phyloP scores from a whole-genome alignment of 2,888 invertebrate genomes.

The Maniola hyperantus region DNA sequence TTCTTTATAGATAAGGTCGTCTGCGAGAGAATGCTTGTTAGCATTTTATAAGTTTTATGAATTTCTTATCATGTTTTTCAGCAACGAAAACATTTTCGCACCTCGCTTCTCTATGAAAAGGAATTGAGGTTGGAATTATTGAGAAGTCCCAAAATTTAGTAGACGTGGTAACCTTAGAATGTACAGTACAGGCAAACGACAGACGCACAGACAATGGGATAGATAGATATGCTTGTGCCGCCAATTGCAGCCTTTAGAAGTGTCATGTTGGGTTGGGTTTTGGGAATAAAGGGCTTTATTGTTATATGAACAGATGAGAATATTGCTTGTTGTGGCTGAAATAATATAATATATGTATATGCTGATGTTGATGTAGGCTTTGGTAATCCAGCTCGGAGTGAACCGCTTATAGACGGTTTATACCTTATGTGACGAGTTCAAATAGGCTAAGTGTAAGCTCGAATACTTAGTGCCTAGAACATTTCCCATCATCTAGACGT shows the following conservation, averaged over 20 bases:
- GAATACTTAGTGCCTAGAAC: no score
- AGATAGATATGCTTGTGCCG: slow-evolving; percentile 39
- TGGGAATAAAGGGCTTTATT: slow-evolving; percentile 2
- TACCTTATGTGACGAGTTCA: slow-evolving; percentile 22
- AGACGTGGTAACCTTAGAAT: slow-evolving; percentile 6
- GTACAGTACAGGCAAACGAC: slow-evolving; percentile 3
- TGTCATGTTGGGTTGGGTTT: not conserved
- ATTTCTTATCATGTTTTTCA: not conserved
- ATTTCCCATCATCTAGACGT: no score
- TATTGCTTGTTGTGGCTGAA: slow-evolving; percentile 8
- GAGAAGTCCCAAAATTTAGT: not conserved
- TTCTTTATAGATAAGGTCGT: not conserved
- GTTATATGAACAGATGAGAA: not conserved
- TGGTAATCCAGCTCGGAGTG: slow-evolving; percentile 20
- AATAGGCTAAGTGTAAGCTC: not conserved
- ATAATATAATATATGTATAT: no score
- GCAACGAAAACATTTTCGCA: not conserved
- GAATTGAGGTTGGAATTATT: not conserved
- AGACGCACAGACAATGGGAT: slow-evolving; percentile 29
- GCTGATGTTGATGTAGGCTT: slow-evolving; percentile 25
- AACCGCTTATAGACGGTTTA: slow-evolving; percentile 24
- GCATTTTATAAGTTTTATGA: not conserved
- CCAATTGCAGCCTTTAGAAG: slow-evolving; percentile 40
- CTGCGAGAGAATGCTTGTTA: not conserved
- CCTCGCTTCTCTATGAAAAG: not conserved